Evolutionary conservation across 2,888 invertebrate species (phyloP), one percentile per base, ranked within the genome.

Genomic region (Agrotis segetum): DNA sequence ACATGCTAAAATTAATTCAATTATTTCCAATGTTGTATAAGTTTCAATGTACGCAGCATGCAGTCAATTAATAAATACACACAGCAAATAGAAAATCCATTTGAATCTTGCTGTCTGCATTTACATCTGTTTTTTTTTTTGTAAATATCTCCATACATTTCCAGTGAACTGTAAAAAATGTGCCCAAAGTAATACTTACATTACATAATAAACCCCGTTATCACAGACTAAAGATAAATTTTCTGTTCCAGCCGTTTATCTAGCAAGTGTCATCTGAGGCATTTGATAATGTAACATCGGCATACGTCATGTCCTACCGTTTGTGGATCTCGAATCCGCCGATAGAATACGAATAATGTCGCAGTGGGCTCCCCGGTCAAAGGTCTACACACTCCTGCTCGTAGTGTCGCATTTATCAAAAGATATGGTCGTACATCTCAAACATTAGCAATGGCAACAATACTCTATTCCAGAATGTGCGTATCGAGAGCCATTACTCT

Each of bases 401-500:
- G 78, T 72, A 82, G 85, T 87, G 88, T 89, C 90, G 80, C 90
- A 92, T 93, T 91, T 92, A 92, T 93, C 93, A 93, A 89, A 85
- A 85, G 84, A 86, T 89, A 91, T 88, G 86, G 87, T 79, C 87
- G 83, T 87, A 87, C 86, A 91, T 91, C 88, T 89, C 85, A 80
- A 88, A 90, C 88, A 91, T 90, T 90, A 91, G 92, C 89, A 89
- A 88, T 84, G 83, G 87, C 89, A 90, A 92, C 92, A 91, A 92
- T 92, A 92, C 90, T 89, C 89, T 91, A 91, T 92, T 90, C 90
- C 90, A 90, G 91, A 92, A 92, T 92, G 91, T 91, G 93, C 92
- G 92, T 93, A 94, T 93, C 93, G 93, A 89, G 90, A 77, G 83
- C 94, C 93, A 94, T 95, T 92, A 93, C 90, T 94, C 94, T 93